Conservation (phyloP, 2,797 vertebrate species). For the Etheostoma perlongum region DNA sequence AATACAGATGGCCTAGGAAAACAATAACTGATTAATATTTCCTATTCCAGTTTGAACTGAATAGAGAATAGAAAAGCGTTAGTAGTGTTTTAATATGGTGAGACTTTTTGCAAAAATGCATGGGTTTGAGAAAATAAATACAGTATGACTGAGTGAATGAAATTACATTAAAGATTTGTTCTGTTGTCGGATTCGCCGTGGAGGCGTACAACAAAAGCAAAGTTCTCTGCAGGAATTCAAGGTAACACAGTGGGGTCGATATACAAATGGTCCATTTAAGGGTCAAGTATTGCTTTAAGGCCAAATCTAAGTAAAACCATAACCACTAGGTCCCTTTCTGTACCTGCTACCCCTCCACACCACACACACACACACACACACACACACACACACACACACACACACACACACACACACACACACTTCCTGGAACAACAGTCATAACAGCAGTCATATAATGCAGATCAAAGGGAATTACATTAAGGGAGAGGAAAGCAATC, state of each 20-base stretch:
- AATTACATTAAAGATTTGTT: no score
- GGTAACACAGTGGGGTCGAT: no score
- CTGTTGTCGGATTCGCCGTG: no score
- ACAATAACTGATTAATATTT: conserved; percentile 6
- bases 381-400: conserved; percentile 20
- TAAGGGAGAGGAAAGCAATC: conserved; percentile 63
- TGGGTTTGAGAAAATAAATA: no score
- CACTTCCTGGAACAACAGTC: conserved; percentile 68
- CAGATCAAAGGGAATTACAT: conserved; percentile 73
- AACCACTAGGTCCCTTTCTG: conserved; percentile 9
- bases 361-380: conserved; percentile 17
- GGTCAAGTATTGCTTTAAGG: not conserved
- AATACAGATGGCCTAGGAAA: conserved; percentile 20
- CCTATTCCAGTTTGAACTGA: not conserved
- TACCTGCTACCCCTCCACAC: not conserved
- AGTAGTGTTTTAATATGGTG: no score
- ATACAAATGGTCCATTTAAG: no score
- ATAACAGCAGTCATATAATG: conserved; percentile 25
- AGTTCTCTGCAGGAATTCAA: no score
- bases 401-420: conserved; percentile 22
- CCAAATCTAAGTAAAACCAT: not conserved
- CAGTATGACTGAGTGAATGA: no score
- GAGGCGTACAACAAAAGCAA: no score
- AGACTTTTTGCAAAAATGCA: no score
- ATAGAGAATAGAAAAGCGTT: not conserved